Evolutionary conservation across 1,140 invertebrate genomes (phyloP).

Genomic region (Nasonia longicornis): DNA sequence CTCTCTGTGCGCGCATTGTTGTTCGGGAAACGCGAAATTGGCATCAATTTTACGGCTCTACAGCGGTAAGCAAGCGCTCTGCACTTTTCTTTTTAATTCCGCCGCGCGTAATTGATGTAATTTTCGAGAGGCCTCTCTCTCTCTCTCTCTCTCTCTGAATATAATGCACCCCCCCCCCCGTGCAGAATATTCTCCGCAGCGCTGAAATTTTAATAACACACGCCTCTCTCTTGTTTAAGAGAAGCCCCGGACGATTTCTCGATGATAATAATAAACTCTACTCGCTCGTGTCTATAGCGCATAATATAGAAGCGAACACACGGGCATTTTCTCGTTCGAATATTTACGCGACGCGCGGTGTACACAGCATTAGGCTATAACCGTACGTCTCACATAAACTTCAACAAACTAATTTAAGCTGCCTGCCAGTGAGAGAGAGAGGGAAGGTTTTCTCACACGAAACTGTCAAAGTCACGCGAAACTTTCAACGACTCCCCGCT

Average conservation of each 20-base stretch:
- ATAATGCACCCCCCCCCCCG: background rate
- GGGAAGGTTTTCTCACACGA: slow-evolving; percentile 26
- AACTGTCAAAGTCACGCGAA: slow-evolving; percentile 40
- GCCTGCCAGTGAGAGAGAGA: background rate
- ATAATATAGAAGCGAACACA: background rate
- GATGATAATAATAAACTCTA: background rate
- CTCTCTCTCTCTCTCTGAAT: background rate
- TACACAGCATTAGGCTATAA: background rate
- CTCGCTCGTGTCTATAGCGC: background rate
- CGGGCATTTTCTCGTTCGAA: background rate
- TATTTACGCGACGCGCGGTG: background rate
- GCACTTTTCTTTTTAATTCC: background rate
- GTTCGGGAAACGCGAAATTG: slow-evolving; percentile 20
- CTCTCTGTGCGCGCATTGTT: background rate
- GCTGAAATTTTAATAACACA: slow-evolving; percentile 6
- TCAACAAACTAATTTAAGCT: slow-evolving; percentile 34
- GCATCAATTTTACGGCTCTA: background rate
- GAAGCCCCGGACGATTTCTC: background rate
- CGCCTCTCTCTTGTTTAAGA: background rate
- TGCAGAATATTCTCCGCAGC: background rate
- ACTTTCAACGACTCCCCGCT: slow-evolving; percentile 29
- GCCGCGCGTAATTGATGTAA: slow-evolving; percentile 12
- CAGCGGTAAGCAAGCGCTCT: background rate
- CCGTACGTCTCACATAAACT: background rate
- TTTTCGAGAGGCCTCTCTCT: background rate